phyloP scores from a whole-genome alignment of 2,797 vertebrate genomes.

The Leptodactylus fallax region DNA sequence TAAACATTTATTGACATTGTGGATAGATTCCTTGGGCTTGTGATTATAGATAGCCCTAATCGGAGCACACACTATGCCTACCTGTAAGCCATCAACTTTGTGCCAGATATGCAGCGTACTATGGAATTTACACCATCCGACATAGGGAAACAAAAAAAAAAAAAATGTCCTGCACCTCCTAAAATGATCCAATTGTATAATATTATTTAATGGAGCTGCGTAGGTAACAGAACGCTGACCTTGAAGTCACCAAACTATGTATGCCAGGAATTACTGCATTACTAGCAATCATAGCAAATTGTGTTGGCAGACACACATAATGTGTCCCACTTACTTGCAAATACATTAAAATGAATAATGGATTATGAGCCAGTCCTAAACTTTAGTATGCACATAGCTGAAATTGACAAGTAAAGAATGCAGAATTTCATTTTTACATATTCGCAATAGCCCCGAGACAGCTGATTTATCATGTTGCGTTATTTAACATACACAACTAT shows the following conservation, averaged over 20 bases:
- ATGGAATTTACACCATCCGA: too few species aligned
- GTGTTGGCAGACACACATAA: slow-evolving; percentile 61
- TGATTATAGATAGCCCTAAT: not conserved
- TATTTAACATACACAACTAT: slow-evolving; percentile 4
- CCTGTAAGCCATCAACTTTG: too few species aligned
- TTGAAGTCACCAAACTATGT: slow-evolving; percentile 39
- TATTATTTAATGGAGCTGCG: slow-evolving; percentile 5
- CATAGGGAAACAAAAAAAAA: not conserved
- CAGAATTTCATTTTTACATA: not conserved
- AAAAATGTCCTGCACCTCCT: not conserved
- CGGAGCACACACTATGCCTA: too few species aligned
- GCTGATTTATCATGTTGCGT: slow-evolving; percentile 10
- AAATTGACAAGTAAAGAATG: slow-evolving; percentile 21
- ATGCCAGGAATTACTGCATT: slow-evolving; percentile 58
- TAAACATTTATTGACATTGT: not conserved
- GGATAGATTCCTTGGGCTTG: not conserved
- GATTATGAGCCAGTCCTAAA: slow-evolving; percentile 34
- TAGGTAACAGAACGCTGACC: slow-evolving; percentile 40
- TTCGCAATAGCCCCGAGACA: not conserved
- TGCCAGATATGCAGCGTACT: too few species aligned
- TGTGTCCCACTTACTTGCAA: slow-evolving; percentile 53
- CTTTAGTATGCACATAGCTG: not conserved
- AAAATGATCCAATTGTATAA: not conserved
- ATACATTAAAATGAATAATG: slow-evolving; percentile 60
- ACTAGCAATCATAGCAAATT: slow-evolving; percentile 58